Evolutionary conservation across 1,140 invertebrate species (phyloP).

Genomic region (Proctacanthus coquilletti): DNA sequence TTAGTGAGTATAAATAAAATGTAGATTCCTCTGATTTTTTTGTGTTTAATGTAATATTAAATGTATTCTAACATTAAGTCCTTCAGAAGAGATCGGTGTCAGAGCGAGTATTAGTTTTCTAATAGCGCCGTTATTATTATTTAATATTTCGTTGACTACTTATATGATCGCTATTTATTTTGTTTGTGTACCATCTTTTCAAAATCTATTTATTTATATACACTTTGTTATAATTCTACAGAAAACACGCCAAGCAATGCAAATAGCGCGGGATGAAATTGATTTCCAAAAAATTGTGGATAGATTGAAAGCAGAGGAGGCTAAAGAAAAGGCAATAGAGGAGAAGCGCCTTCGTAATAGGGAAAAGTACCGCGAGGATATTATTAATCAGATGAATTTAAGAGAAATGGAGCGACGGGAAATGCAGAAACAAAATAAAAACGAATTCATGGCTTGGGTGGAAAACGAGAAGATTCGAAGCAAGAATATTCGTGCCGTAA

Average conservation of each 20-base stretch:
- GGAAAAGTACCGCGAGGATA: constrained; percentile 18
- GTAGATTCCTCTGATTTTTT: no score
- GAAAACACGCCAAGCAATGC: constrained; percentile 36
- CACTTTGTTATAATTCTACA: no score
- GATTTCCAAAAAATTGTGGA: constrained; percentile 39
- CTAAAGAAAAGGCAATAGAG: constrained; percentile 29
- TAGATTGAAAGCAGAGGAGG: constrained; percentile 31
- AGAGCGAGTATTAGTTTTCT: no score
- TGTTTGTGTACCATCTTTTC: no score
- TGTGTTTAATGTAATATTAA: no score
- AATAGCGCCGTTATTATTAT: no score
- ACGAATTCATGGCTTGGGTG: constrained; percentile 37
- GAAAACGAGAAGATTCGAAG: constrained; percentile 37
- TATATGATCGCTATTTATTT: no score
- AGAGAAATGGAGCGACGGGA: constrained; percentile 40
- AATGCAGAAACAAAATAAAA: constrained; percentile 33
- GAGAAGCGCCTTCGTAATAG: constrained; percentile 14
- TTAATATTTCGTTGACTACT: no score
- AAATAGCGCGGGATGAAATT: constrained; percentile 40
- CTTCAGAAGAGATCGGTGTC: no score
- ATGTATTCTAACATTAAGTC: no score
- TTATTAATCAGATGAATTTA: constrained; percentile 38
- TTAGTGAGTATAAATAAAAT: constrained; percentile 3
- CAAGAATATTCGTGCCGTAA: constrained; percentile 36
- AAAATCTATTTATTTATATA: no score